Percentiles rank a stretch among this genome's conserved stretches.
These are phyloP conservation scores for Carassius auratus DNA, from an alignment of 2,113 vertebrate species.

Conservation along the genomic window DNA sequence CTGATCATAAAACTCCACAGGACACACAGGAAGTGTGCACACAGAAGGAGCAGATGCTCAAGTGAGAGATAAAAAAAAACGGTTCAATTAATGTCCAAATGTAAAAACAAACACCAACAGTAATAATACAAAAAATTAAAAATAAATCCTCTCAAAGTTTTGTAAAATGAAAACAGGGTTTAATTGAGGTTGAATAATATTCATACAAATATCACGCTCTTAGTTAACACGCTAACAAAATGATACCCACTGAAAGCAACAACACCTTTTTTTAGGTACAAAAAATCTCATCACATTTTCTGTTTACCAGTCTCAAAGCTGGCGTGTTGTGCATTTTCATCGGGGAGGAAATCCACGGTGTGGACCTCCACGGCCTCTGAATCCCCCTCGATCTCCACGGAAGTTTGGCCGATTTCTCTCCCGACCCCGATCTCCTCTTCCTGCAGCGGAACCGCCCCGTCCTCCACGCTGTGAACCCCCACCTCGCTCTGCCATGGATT, in stretches of 20 bases:
- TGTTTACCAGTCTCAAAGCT: background rate
- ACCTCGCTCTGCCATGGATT: slow-evolving; percentile 89
- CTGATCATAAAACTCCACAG: background rate
- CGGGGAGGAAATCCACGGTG: slow-evolving; percentile 93
- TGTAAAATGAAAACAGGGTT: background rate
- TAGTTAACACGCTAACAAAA: no score
- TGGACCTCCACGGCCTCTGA: slow-evolving; percentile 87
- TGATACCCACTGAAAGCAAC: no score
- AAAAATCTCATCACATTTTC: slow-evolving; percentile 11
- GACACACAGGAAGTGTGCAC: background rate
- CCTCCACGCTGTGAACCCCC: slow-evolving; percentile 89
- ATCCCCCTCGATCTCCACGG: slow-evolving; percentile 91
- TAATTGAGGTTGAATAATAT: slow-evolving; percentile 7
- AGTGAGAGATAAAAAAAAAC: no score
- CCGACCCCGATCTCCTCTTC: slow-evolving; percentile 87
- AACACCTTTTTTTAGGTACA: background rate
- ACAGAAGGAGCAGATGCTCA: background rate
- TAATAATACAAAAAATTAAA: background rate
- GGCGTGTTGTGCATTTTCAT: slow-evolving; percentile 61
- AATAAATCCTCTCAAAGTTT: background rate
- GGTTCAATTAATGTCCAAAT: background rate
- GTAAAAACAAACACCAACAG: background rate
- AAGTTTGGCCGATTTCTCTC: slow-evolving; percentile 95
- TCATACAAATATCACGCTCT: background rate
- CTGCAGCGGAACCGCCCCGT: slow-evolving; percentile 84